phyloP scores from a whole-genome alignment of 2,113 vertebrate genomes.

The Cyanoderma ruficeps region DNA sequence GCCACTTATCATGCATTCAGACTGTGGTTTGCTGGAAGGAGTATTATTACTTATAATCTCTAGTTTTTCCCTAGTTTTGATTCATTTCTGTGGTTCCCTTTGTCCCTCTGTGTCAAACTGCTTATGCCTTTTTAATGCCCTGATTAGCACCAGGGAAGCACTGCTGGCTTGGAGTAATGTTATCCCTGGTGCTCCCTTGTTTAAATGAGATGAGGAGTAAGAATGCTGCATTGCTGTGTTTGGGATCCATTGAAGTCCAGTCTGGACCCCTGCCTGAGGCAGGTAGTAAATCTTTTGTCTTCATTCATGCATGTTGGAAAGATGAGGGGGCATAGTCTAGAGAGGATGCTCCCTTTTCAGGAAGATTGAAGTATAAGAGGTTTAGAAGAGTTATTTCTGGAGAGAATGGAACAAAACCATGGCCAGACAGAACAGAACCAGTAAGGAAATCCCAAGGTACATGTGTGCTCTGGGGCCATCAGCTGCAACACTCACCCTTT shows the following conservation, averaged over 20 bases:
- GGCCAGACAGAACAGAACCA: neutral
- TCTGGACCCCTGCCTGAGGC: neutral
- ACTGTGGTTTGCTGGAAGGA: conserved; percentile 17
- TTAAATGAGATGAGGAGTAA: neutral
- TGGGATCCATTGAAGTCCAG: neutral
- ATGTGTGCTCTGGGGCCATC: neutral
- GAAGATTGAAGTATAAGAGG: neutral
- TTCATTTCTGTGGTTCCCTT: conserved; percentile 14
- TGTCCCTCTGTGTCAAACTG: neutral
- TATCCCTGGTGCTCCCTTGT: neutral
- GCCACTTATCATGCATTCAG: neutral
- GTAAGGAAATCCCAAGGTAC: neutral
- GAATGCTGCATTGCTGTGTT: neutral
- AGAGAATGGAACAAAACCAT: neutral
- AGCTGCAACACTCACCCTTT: neutral
- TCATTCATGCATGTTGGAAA: neutral
- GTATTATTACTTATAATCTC: conserved; percentile 4
- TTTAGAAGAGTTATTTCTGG: neutral
- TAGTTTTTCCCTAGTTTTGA: conserved; percentile 6
- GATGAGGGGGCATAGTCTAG: neutral
- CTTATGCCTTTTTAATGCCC: conserved; percentile 8
- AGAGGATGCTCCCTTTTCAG: neutral
- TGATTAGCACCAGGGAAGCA: neutral
- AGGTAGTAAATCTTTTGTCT: neutral
- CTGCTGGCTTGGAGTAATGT: neutral